Base-by-base conservation (phyloP, 1,140 invertebrate species). In the Sarcophaga bullata region DNA sequence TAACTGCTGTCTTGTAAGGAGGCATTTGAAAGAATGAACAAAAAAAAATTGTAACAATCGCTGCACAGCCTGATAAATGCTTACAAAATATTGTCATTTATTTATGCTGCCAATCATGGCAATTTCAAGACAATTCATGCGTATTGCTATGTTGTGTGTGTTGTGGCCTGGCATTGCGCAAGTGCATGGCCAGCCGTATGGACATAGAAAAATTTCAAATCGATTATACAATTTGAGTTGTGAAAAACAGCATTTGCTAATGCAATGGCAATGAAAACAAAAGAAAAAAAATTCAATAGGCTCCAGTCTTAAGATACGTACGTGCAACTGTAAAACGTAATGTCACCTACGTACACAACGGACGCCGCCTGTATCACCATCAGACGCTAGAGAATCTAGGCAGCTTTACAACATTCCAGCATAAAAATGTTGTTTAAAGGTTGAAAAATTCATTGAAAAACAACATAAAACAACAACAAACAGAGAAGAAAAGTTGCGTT, bases 371-470 rank as follows among this genome's bases (percentile, higher is more conserved):
- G 1, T 7, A 13, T 4, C 54, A n/a, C 11, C 54, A 58, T 68
- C 17, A 76, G 25, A 78, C n/a, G 19, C 6, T 50, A 52, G n/a
- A 25, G 17, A 50, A 78, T 17, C 47, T 49, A 50, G 9, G 75
- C 75, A 78, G 49, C 75, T 78, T 78, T 48, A 78, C 75, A 78
- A 50, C 75, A 78, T 78, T 78, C 75, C 75, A 78, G 75, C 48
- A 50, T 78, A 78, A 78, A 78, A 78, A 78, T 49, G 48, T 78
- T 78, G 75, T 52, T 50, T 76, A 48, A 48, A 48, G 73, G 54
- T 58, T 15, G 62, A 37, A 37, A 37, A 37, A 37, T 37, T 72
- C 62, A 72, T 72, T 72, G 17, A 25, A 72, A 72, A 72, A 15
- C 46, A 48, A 25, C 46, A 72, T 46, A 73, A 37, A 37, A 73